Percentiles rank a stretch among this genome's conserved stretches.
phyloP scores from a whole-genome alignment of 2,888 invertebrate genomes.

The Pristionchus maxplancki region DNA sequence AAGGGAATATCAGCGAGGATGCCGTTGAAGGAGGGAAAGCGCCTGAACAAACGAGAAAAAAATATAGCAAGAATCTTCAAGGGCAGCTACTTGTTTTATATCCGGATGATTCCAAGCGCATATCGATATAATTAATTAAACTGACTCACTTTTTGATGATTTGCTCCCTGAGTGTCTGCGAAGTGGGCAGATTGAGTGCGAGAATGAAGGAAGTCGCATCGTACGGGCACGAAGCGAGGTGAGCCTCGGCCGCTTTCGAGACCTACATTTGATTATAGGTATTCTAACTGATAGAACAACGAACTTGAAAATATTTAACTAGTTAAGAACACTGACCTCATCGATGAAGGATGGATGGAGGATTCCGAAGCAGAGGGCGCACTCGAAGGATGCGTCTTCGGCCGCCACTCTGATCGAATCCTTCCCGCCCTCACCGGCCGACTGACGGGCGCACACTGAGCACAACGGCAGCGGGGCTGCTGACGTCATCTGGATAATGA shows the following conservation, averaged over 20 bases:
- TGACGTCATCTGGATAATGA: neutral
- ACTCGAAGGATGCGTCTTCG: conserved; percentile 53
- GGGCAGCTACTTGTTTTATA: too few relatives aligned
- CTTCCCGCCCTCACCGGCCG: conserved; percentile 26
- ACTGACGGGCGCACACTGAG: conserved; percentile 40
- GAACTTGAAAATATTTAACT: neutral
- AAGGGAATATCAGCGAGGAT: conserved; percentile 64
- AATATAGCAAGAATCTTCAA: neutral
- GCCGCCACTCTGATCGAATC: conserved; percentile 13
- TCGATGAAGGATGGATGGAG: conserved; percentile 63
- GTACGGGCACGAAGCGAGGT: conserved; percentile 65
- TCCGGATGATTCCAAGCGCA: too few relatives aligned
- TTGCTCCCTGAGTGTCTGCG: conserved; percentile 67
- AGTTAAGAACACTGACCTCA: conserved; percentile 54
- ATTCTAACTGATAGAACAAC: too few relatives aligned
- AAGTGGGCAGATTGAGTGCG: conserved; percentile 72
- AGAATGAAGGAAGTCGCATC: conserved; percentile 73
- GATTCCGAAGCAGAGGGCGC: conserved; percentile 66
- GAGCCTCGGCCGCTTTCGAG: conserved; percentile 58
- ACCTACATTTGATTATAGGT: conserved; percentile 54
- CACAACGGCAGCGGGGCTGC: conserved; percentile 38
- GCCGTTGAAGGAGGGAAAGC: conserved; percentile 66
- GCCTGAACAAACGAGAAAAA: conserved; percentile 20
- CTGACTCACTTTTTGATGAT: conserved; percentile 54
- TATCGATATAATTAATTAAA: too few relatives aligned